These are phyloP conservation scores for Corynorhinus townsendii DNA, from an alignment of 2,113 vertebrate species.

Conservation along the genomic window DNA sequence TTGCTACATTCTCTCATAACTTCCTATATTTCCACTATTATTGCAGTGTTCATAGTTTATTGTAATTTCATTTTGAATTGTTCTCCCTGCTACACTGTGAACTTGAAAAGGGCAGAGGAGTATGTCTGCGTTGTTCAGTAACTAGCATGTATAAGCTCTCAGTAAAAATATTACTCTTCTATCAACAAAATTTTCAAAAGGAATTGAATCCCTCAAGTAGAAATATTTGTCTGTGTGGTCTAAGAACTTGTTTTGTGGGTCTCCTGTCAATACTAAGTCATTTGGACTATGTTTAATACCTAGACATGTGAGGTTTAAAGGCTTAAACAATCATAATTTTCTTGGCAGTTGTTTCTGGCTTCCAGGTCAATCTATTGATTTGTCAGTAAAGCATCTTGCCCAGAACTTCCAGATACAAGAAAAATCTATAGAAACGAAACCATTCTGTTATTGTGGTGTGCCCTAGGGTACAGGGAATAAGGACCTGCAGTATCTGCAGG, in stretches of 20 bases:
- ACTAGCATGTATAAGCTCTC: background rate
- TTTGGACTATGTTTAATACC: background rate
- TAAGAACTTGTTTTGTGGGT: background rate
- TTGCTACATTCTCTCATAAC: background rate
- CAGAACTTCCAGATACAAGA: background rate
- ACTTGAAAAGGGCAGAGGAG: background rate
- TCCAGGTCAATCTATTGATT: background rate
- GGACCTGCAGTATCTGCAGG: background rate
- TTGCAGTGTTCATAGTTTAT: background rate
- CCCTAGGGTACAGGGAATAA: background rate
- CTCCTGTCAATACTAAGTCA: background rate
- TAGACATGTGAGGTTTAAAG: background rate
- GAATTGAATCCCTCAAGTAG: background rate
- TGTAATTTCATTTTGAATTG: background rate
- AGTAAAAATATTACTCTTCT: background rate
- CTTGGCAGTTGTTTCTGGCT: background rate
- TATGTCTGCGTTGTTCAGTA: background rate
- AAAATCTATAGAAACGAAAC: background rate
- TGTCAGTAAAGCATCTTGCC: background rate
- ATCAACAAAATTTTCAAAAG: background rate
- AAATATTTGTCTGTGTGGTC: background rate
- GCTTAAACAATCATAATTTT: background rate
- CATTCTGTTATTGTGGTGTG: background rate
- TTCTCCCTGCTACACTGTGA: background rate
- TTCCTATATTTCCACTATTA: background rate